Evolutionary conservation across 2,888 invertebrate genomes (phyloP).

Genomic region (Lumbricus terrestris): DNA sequence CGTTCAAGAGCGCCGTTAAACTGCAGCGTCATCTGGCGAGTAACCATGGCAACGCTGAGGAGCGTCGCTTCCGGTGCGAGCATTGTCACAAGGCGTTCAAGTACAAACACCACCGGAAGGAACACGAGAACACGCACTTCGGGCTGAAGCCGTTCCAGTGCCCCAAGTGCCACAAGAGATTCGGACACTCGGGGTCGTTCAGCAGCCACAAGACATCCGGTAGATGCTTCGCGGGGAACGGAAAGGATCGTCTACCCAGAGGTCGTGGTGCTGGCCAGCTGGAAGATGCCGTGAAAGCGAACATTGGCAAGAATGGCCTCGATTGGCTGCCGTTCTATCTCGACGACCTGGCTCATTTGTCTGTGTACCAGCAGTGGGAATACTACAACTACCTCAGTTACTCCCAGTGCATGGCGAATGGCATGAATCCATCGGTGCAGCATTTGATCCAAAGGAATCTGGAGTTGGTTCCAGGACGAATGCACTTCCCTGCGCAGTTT

Average conservation of each 20-base stretch:
- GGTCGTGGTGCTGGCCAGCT: not conserved
- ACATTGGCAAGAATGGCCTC: not conserved
- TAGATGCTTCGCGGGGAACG: not conserved
- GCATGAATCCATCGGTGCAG: not conserved
- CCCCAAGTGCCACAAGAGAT: constrained; percentile 4
- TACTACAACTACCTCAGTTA: not conserved
- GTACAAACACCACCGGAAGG: constrained; percentile 7
- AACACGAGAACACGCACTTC: constrained; percentile 8
- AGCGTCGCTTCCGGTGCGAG: not conserved
- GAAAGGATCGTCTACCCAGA: not conserved
- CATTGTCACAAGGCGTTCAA: constrained; percentile 6
- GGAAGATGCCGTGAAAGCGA: not conserved
- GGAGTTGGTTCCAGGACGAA: not conserved
- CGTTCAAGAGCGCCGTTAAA: not conserved
- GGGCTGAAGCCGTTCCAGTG: not conserved
- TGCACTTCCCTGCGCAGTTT: not conserved
- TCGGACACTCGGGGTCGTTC: constrained; percentile 13
- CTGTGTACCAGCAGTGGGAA: not conserved
- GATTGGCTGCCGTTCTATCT: constrained; percentile 3
- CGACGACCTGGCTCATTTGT: not conserved
- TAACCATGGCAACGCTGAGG: not conserved
- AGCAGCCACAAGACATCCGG: constrained; percentile 10
- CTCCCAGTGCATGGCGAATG: not conserved
- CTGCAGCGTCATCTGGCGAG: not conserved
- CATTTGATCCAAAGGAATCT: not conserved